These are phyloP conservation scores for Coptodon bakossiorum DNA, from an alignment of 2,113 vertebrate genomes.

Conservation along the genomic window DNA sequence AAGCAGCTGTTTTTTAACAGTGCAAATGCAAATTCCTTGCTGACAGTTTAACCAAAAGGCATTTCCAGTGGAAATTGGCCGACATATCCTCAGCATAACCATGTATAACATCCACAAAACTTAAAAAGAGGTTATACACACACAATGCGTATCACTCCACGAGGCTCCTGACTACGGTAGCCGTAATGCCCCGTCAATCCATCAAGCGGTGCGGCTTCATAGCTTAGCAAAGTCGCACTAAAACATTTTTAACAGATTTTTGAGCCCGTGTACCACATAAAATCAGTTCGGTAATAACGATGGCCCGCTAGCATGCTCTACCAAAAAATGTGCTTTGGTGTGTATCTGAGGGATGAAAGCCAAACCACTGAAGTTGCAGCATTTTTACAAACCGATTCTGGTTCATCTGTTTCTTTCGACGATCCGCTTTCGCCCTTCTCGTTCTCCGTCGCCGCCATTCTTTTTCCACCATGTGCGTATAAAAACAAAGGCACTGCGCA, in stretches of 20 bases:
- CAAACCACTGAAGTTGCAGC: rapidly evolving
- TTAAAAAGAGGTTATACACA: neutral
- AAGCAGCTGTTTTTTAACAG: too few relatives aligned
- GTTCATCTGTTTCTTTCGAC: neutral
- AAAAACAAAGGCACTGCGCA: neutral
- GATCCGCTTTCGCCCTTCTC: rapidly evolving
- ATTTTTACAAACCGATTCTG: neutral
- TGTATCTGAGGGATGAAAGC: neutral
- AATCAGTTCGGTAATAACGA: neutral
- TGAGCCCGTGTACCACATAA: neutral
- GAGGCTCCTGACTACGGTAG: neutral
- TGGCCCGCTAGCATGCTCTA: rapidly evolving
- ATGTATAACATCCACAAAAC: neutral
- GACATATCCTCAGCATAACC: neutral
- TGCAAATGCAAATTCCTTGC: too few relatives aligned
- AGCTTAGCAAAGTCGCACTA: neutral
- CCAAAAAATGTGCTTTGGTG: neutral
- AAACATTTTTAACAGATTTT: neutral
- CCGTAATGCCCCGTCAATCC: neutral
- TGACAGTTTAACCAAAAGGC: too few relatives aligned
- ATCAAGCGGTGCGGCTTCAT: neutral
- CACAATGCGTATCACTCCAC: neutral
- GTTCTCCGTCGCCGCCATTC: rapidly evolving
- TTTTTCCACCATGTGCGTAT: neutral
- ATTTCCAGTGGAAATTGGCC: neutral